Evolutionary conservation across 2,113 vertebrate species (phyloP).

Genomic region (Platysteira castanea): DNA sequence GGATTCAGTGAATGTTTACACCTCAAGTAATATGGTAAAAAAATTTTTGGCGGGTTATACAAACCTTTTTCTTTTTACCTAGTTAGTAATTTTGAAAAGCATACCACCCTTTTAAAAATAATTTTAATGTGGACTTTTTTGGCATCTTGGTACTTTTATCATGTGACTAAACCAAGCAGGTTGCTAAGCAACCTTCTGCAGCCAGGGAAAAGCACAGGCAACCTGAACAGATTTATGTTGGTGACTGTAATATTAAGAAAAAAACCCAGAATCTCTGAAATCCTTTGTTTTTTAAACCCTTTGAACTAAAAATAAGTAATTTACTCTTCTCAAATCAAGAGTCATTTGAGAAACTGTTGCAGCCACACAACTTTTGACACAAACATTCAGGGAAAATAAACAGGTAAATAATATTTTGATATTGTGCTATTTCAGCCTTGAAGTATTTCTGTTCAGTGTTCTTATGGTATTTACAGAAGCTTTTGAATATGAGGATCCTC

Average conservation of each 20-base stretch:
- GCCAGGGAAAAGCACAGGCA: conserved; percentile 11
- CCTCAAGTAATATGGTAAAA: background rate
- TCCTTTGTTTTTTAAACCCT: background rate
- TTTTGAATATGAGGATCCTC: background rate
- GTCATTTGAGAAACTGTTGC: background rate
- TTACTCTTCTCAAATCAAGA: background rate
- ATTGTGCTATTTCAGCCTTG: background rate
- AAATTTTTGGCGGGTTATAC: background rate
- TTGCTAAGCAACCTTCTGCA: conserved; percentile 69
- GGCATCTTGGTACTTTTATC: conserved; percentile 52
- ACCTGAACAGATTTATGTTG: conserved; percentile 52
- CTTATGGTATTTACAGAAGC: background rate
- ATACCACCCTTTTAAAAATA: background rate
- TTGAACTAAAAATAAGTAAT: background rate
- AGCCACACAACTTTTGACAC: background rate
- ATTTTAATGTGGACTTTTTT: conserved; percentile 43
- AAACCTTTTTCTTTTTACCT: background rate
- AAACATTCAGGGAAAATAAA: background rate
- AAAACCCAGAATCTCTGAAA: conserved; percentile 7
- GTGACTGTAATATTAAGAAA: conserved; percentile 34
- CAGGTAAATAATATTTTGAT: background rate
- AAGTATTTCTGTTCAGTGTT: background rate
- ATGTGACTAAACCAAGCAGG: conserved; percentile 47
- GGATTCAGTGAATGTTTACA: background rate
- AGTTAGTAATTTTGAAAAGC: background rate